Evolutionary conservation across 2,797 vertebrate species (phyloP).

Genomic region (Acropternis orthonyx): DNA sequence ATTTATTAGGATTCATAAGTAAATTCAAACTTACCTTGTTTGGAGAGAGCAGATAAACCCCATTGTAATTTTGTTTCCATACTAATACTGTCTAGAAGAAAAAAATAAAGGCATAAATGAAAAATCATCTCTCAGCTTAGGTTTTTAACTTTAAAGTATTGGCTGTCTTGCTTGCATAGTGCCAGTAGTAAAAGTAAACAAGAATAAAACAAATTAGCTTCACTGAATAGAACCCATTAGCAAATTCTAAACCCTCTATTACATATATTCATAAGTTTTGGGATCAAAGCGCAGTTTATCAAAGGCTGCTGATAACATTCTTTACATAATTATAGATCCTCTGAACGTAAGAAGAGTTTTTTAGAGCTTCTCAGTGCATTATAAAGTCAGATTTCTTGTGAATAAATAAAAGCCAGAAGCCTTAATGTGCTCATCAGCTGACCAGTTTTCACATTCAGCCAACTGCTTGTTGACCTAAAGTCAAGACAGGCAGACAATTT

Average conservation of each 20-base stretch:
- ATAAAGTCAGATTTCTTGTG: not conserved
- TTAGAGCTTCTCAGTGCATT: not conserved
- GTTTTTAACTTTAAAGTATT: not conserved
- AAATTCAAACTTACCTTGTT: constrained; percentile 63
- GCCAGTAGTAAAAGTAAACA: not conserved
- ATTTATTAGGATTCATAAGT: not conserved
- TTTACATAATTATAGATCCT: not conserved
- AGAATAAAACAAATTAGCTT: not conserved
- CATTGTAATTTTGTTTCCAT: constrained; percentile 65
- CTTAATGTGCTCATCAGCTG: not conserved
- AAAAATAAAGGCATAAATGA: not conserved
- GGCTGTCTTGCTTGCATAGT: not conserved
- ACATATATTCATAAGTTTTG: not conserved
- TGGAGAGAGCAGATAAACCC: constrained; percentile 68
- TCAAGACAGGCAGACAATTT: not conserved
- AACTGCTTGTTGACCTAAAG: not conserved
- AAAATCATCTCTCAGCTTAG: not conserved
- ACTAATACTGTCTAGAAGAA: constrained; percentile 63
- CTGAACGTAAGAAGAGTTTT: not conserved
- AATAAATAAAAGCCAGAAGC: not conserved
- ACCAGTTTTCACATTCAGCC: not conserved
- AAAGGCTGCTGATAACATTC: not conserved
- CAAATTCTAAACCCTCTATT: not conserved
- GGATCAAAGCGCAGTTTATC: not conserved
- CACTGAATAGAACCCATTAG: not conserved